Evolutionary conservation across 1,140 invertebrate species (phyloP), one percentile per base, ranked within the genome.

Genomic region (Aphidius ervi): DNA sequence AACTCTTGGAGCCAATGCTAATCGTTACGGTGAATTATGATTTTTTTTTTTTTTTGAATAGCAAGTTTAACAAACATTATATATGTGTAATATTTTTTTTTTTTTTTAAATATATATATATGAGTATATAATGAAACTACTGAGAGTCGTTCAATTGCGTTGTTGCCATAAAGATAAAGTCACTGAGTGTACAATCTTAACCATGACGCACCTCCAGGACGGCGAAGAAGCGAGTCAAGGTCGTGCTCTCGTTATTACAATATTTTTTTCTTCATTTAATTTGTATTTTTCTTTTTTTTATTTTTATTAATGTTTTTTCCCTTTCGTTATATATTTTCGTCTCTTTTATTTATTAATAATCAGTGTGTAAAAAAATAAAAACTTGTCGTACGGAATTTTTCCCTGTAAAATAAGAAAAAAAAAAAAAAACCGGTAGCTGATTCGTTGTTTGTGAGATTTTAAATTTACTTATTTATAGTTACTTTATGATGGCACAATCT

Each of bases 91-190:
- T 31, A 31, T 31, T 3, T 31, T 3, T 31, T 3, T 31, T 3
- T 31, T 31, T 31, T 31, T 31, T 31, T 31, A 31, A 31, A 31
- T 31, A 31, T 31, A 31, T 31, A 31, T 31, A 31, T 31, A 31
- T 31, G 23, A 31, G 23, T 31, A 3, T 31, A 31, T 31, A 31
- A 31, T 31, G 23, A 31, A 31, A 31, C 23, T 31, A 31, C 23
- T 31, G 23, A 31, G 23, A 2, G 4, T 31, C 23, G 23, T 31
- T 53, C 53, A 61, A 52, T n/a, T 64, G 62, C 43, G 48, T 57
- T 63, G 62, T 54, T 56, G 64, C 59, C 62, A 58, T 68, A 65
- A 65, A 70, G 64, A 69, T 68, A 69, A 69, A 62, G 55, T 52
- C 50, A 61, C 45, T 42, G 47, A 45, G 55, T 52, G 42, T 49